phyloP scores from a whole-genome alignment of 2,113 vertebrate species.

The Miniopterus natalensis region DNA sequence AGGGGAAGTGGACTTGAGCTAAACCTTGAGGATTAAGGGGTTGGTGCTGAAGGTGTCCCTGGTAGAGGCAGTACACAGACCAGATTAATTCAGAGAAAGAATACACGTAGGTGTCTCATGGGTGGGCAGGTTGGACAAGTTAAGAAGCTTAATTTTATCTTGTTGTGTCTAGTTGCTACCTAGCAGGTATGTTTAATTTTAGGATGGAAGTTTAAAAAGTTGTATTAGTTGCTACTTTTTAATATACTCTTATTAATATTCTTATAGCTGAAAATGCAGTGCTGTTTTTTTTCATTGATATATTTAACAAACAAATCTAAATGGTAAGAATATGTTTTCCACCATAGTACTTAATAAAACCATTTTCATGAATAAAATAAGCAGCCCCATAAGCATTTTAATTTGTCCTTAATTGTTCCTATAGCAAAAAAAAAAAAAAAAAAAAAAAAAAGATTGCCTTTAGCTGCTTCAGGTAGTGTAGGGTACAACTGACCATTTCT shows the following conservation, averaged over 20 bases:
- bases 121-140: background rate
- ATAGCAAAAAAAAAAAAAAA: background rate
- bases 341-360: constrained; percentile 35
- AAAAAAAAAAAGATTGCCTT: background rate
- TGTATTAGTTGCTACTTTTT: constrained; percentile 59
- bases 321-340: constrained; percentile 61
- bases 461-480: background rate
- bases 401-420: constrained; percentile 34
- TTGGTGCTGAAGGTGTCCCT: background rate
- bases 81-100: background rate
- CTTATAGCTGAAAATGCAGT: constrained; percentile 61
- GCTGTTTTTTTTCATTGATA: constrained; percentile 45
- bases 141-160: background rate
- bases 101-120: background rate
- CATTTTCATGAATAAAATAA: constrained; percentile 46
- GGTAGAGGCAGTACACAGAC: background rate
- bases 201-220: constrained; percentile 11
- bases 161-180: background rate
- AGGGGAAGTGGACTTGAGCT: background rate
- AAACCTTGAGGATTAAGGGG: background rate
- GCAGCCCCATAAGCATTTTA: background rate
- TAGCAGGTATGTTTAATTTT: constrained; percentile 24
- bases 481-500: background rate
- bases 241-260: constrained; percentile 46
- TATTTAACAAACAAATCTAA: constrained; percentile 48